Evolutionary conservation across 2,113 vertebrate species (phyloP), one percentile per base, ranked within the genome.

Genomic region (Labrus mixtus): DNA sequence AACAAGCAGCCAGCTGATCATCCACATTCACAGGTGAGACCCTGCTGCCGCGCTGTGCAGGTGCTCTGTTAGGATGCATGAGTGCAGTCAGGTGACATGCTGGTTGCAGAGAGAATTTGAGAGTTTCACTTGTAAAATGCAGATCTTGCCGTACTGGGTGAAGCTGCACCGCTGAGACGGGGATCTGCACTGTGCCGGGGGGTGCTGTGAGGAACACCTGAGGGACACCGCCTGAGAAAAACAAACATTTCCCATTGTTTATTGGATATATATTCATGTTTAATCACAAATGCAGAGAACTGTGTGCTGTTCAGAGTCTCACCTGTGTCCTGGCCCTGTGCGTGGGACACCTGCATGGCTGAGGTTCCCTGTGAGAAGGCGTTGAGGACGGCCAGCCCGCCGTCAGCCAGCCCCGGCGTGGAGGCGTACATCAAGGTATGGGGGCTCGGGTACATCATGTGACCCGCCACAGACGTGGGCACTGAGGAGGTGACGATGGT

Each of bases 371-470:
- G 97, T 58, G 97, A 96, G 93, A 99, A 99, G 89, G 98, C 96
- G 81, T 98, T 99, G 92, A 99, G 97, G 93, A 99, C 97, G 0
- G 97, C 95, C 53, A 99, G 94, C 23, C 97, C 95, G 15, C 97
- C 97, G 8, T 99, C 98, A 0, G 96, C 67, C 79, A 98, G 95
- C 61, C 95, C 88, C 0, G 97, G 96, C 11, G 96, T 96, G 74
- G 97, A 97, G 0, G 98, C 95, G 2, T 99, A 99, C 98, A 99
- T 99, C 87, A 99, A 96, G 0, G 98, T 94, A 10, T 99, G 98
- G 8, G 97, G 95, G 79, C 97, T 97, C 84, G 96, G 95, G 92
- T 99, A 99, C 97, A 99, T 98, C 97, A 99, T 98, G 95, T 99
- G 98, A 91, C 98, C 96, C 4, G 96, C 95, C 92, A 98, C 95